Conservation (phyloP, 1,140 invertebrate genomes). For the Drosophila ogumai region DNA sequence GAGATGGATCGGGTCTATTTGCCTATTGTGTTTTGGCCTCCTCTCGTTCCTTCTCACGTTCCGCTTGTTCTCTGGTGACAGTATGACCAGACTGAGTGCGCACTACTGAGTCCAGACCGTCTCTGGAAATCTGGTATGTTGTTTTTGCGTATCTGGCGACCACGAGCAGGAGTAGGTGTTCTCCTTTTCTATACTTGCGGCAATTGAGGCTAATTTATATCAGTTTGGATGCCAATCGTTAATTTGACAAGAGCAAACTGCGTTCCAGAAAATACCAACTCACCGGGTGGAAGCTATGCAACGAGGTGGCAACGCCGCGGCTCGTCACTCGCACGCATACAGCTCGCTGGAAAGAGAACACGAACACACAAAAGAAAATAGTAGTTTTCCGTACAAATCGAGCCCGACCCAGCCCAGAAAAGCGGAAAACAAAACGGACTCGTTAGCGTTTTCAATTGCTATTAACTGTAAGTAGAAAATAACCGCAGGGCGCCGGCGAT, state of each 20-base stretch:
- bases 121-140: neutral
- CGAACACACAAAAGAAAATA: slow-evolving; percentile 75
- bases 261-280: slow-evolving; percentile 27
- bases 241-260: neutral
- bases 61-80: neutral
- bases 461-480: slow-evolving; percentile 67
- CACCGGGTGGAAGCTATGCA: slow-evolving; percentile 11
- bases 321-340: slow-evolving; percentile 71
- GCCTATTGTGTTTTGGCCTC: slow-evolving; percentile 14
- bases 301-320: slow-evolving; percentile 56
- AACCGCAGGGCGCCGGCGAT: neutral
- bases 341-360: slow-evolving; percentile 61
- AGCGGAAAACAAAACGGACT: slow-evolving; percentile 52
- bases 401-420: slow-evolving; percentile 76
- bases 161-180: neutral
- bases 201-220: neutral
- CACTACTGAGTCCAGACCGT: neutral
- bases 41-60: slow-evolving; percentile 9
- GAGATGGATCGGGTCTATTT: slow-evolving; percentile 3
- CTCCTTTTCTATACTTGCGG: too few relatives aligned
- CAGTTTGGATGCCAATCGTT: too few relatives aligned
- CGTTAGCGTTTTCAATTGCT: slow-evolving; percentile 40
- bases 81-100: slow-evolving; percentile 21
- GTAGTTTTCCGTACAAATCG: slow-evolving; percentile 72
- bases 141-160: neutral